Evolutionary conservation across 2,888 invertebrate species (phyloP).

Genomic region (Cheilosia urbana): DNA sequence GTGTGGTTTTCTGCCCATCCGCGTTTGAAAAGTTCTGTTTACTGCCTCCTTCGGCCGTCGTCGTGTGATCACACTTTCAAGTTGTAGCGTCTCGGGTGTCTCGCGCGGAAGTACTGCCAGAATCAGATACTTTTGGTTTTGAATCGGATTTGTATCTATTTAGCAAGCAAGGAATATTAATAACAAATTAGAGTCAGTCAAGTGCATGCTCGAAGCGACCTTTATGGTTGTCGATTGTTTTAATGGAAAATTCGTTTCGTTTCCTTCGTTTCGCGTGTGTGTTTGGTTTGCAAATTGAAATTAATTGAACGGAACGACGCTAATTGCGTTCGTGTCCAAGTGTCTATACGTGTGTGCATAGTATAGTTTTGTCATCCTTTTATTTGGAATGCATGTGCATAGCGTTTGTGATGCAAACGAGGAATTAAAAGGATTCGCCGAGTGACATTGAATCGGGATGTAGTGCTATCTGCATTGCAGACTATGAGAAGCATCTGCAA

Average conservation of each 20-base stretch:
- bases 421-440: constrained; percentile 19
- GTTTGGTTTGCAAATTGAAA: constrained; percentile 40
- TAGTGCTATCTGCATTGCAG: constrained; percentile 38
- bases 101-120: constrained; percentile 41
- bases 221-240: constrained; percentile 37
- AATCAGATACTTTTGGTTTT: constrained; percentile 23
- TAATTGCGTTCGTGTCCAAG: constrained; percentile 37
- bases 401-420: constrained; percentile 10
- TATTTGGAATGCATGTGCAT: background rate
- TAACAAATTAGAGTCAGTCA: constrained; percentile 17
- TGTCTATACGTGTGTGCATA: background rate
- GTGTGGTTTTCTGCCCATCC: constrained; percentile 28
- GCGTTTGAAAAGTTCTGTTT: constrained; percentile 26
- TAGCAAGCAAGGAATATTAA: background rate
- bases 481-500: background rate
- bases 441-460: constrained; percentile 24
- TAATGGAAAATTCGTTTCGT: constrained; percentile 8
- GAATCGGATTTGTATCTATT: constrained; percentile 1
- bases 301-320: constrained; percentile 62
- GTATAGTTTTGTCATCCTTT: constrained; percentile 11
- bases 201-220: constrained; percentile 46
- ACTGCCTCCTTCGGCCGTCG: background rate
- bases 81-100: constrained; percentile 40
- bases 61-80: background rate
- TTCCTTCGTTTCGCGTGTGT: constrained; percentile 22